Base-by-base conservation (phyloP, 2,888 invertebrate species). In the Stenotaenia linearis region DNA sequence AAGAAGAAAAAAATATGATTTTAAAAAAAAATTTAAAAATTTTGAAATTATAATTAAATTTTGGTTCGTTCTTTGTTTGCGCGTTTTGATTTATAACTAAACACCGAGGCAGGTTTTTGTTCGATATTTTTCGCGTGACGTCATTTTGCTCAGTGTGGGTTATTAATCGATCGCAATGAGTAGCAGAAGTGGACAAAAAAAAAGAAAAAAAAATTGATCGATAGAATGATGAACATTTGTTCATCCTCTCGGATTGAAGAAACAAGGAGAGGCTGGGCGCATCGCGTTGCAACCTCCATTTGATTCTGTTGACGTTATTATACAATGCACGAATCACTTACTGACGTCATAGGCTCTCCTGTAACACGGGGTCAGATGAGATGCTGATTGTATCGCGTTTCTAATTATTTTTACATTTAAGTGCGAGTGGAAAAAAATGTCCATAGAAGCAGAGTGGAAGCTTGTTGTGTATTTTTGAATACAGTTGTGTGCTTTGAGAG, bases 141-240 rank as follows among this genome's bases (percentile, higher is more conserved):
- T 61, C 61, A 61, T 61, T 61, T 61, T 61, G 61, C 61, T 61
- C 25, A 23, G 61, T 61, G 61, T 61, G 25, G 61, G 61, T 61
- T 61, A 61, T 61, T 61, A 61, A 61, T 61, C 61, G 61, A 61
- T 61, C 61, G 61, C 61, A 61, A 61, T 61, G 61, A 61, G 61
- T 61, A 61, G 61, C 61, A 61, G 25, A 61, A 61, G 61, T 61
- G 61, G 61, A 61, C 61, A 61, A 25, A 61, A 61, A 45, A 45
- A 45, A 45, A 32, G 32, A 45, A 61, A 61, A 15, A 23, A 23
- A 25, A 61, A 61, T 23, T 61, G 61, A 61, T 61, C 61, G 61
- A 61, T 61, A 25, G 25, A 61, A 61, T 61, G 61, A 61, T 61
- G 61, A 61, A 61, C 61, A 61, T 61, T 61, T 61, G 61, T 61